Base-by-base conservation (phyloP, 1,140 invertebrate species). In the Arctopsyche grandis region DNA sequence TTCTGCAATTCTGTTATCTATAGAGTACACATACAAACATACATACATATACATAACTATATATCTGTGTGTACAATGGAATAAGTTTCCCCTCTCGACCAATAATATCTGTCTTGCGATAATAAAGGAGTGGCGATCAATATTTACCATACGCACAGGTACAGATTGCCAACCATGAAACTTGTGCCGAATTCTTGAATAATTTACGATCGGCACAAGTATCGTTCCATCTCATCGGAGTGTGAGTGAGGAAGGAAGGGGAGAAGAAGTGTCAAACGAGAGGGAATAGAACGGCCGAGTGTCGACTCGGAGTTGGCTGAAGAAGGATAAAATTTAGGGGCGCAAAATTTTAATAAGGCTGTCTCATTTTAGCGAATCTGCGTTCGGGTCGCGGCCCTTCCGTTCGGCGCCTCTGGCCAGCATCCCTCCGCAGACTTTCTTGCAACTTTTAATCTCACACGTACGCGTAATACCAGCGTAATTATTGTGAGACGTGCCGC, bases 111-210 rank as follows among this genome's bases (percentile, higher is more conserved):
- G 63, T n/a, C 63, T 7, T 22, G 10, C 63, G 24, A 66, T 66
- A 66, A 66, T 66, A 66, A n/a, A 12, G 24, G 24, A 9, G 14
- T 12, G 22, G 24, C 63, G 63, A 66, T 66, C 63, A 66, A 66
- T 66, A 66, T 66, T 66, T 66, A 66, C 63, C 63, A 66, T 66
- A 66, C 21, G 63, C 63, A 66, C 63, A 66, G 63, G 63, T 66
- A 66, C 63, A 22, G 63, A 66, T 66, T 66, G 63, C 22, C 24
- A 66, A 66, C 63, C 9, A 3, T 24, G 63, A 66, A 66, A 66
- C 63, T 66, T 66, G 10, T 29, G 24, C 63, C 22, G 63, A 66
- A 66, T 66, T 26, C 63, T 66, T 66, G 63, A 66, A 66, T 66
- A 66, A 66, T 66, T 66, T 66, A 66, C 63, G 63, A 66, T 10